phyloP scores from a whole-genome alignment of 2,113 vertebrate species.

The Neotoma lepida region DNA sequence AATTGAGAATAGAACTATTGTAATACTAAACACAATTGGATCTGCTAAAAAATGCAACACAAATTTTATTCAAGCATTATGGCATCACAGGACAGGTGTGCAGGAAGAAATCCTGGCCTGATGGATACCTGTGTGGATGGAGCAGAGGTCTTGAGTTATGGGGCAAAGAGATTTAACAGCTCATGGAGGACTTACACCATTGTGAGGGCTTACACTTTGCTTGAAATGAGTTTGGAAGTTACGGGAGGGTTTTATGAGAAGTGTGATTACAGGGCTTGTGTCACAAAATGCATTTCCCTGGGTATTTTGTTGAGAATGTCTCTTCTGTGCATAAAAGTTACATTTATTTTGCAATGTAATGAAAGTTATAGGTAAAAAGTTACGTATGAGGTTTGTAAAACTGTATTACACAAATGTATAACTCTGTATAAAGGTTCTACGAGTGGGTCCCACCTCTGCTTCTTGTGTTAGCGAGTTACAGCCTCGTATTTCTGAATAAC shows the following conservation, averaged over 20 bases:
- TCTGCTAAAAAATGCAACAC: constrained; percentile 42
- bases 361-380: neutral
- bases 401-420: neutral
- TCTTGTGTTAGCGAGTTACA: neutral
- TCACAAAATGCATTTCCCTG: neutral
- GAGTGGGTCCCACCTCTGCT: neutral
- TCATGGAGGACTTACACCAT: neutral
- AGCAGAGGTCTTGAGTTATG: neutral
- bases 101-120: neutral
- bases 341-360: neutral
- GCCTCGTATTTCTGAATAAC: neutral
- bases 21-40: constrained; percentile 46
- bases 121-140: neutral
- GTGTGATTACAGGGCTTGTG: constrained; percentile 3
- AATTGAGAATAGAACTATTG: constrained; percentile 27
- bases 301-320: neutral
- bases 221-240: neutral
- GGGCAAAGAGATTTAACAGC: neutral
- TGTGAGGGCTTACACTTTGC: neutral
- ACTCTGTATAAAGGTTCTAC: neutral
- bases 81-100: neutral
- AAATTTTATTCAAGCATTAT: constrained; percentile 4
- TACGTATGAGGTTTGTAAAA: neutral
- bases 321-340: neutral
- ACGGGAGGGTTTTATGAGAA: neutral